Evolutionary conservation across 2,113 vertebrate species (phyloP), one percentile per base, ranked within the genome.

Genomic region (Lepisosteus osseus): DNA sequence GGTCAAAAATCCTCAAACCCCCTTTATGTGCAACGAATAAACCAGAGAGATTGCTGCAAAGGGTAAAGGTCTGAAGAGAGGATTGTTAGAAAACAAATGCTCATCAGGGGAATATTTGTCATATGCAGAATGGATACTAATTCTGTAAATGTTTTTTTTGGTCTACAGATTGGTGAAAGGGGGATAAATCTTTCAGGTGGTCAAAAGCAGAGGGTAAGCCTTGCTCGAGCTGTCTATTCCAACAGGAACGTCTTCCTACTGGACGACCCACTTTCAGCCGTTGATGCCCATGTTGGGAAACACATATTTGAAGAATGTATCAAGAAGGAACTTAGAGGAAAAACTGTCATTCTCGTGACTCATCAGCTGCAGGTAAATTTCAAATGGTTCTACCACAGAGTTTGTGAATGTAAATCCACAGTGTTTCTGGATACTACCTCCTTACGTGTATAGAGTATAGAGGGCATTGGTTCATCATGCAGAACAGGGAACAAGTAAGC

Each of bases 261-360:
- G 47, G 94, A 95, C 0, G 92, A 95, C 64, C 92, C 92, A 0
- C 75, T 94, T 2, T 92, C 89, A 0, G 92, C 92, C 0, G 89
- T 94, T 0, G 94, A 96, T 0, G 82, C 85, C 5, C 89, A 90
- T 0, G 85, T 92, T 67, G 91, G 91, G 72, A 93, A 90, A 70
- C 82, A 90, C 43, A 83, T 94, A 78, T 95, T 94, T 78, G 84
- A 97, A 74, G 80, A 93, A 62, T 83, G 87, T 70, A 86, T 94
- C 55, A 91, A 90, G 81, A 87, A 91, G 65, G 77, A 74, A 0
- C 85, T 94, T 6, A 77, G 64, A 62, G 87, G 83, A 54, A 94
- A 94, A 83, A 92, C 92, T 0, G 1, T 93, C 0, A 77, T 92
- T 5, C 76, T 94, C 65, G 86, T 92, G 62, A 94, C 89, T 17